Base-by-base conservation (phyloP, 2,797 vertebrate species). In the Notoglanidium macrostoma region DNA sequence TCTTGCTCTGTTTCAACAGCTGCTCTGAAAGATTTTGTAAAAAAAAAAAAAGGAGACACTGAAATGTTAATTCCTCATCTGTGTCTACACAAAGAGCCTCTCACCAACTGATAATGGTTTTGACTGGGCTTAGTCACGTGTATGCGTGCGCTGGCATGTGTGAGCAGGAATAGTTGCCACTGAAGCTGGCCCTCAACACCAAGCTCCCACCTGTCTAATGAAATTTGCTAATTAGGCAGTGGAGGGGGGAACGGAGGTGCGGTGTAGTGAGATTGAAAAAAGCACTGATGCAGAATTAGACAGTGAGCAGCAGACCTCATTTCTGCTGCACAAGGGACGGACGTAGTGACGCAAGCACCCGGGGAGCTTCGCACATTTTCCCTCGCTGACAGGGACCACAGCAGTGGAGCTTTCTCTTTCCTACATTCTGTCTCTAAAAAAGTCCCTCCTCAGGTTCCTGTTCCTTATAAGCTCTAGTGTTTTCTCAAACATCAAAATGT, bases 281-380 rank as follows among this genome's bases (percentile, higher is more conserved):
- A 77, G 68, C 68, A 82, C 78, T 49, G 35, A 83, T 74, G 70
- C 87, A 86, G 87, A 90, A 88, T 88, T 89, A 89, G 90, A 84
- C 79, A 79, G 88, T 88, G 88, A 91, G 87, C 89, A 85, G 87
- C 87, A 87, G 88, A 93, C 86, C 91, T 94, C 65, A 92, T 94
- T 93, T 87, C 89, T 91, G 85, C 88, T 85, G 61, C 74, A 91
- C 89, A 87, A 86, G 84, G 59, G 84, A 85, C 68, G 87, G 91
- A 91, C 91, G 82, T 82, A 85, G 74, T 51, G 92, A 89, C 83
- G 81, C 92, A 82, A 78, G 90, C 89, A 90, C 91, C 89, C n/a
- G 54, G 87, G 90, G 89, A 84, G 86, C 86, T 88, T 73, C 40
- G 17, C 63, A 70, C 7, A n/a, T n/a, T 46, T 68, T 14, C 7